Conservation (phyloP, 1,140 invertebrate species). For the Geopemphigus sp. region DNA sequence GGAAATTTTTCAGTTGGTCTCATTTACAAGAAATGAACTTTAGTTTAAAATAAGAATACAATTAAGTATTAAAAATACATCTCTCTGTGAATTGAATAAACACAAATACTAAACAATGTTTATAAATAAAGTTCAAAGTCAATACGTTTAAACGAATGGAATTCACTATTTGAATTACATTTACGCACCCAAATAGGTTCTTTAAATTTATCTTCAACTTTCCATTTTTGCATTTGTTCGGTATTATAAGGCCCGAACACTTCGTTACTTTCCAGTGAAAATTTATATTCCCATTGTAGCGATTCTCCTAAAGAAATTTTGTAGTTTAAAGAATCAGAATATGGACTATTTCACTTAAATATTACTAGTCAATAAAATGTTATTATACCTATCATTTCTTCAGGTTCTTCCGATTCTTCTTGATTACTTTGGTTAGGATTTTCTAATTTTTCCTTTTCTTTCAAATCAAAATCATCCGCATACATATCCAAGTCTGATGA, state of each 20-base stretch:
- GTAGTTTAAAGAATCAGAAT: not conserved
- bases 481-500: constrained; percentile 82
- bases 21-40: not conserved
- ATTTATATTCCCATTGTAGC: constrained; percentile 88
- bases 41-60: too few relatives aligned
- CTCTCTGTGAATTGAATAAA: not conserved
- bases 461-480: constrained; percentile 83
- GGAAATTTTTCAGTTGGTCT: not conserved
- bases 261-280: constrained; percentile 73
- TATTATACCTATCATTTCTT: constrained; percentile 10
- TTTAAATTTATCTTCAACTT: constrained; percentile 81
- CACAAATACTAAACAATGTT: constrained; percentile 50
- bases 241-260: constrained; percentile 82
- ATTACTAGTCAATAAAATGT: not conserved
- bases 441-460: constrained; percentile 62
- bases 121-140: constrained; percentile 88
- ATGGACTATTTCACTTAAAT: not conserved
- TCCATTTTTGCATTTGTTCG: constrained; percentile 85
- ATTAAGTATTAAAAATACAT: not conserved
- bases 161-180: constrained; percentile 70
- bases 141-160: constrained; percentile 84
- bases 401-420: constrained; percentile 25
- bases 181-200: constrained; percentile 81
- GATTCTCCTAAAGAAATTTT: constrained; percentile 55
- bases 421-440: not conserved